phyloP scores from a whole-genome alignment of 2,797 vertebrate species.

The Lithobates sylvaticus region DNA sequence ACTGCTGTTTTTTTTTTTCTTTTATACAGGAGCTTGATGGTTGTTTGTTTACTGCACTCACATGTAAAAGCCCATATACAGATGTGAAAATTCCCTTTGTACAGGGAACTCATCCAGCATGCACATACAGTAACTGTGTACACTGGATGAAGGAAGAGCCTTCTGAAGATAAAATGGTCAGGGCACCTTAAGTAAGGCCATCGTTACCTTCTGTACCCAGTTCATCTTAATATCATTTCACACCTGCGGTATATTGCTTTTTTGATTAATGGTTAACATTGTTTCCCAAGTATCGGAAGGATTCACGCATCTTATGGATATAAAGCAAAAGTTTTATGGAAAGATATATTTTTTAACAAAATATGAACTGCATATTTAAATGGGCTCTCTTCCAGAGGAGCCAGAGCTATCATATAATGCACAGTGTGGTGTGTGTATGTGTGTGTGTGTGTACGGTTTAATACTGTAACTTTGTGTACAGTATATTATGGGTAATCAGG shows the following conservation, averaged over 20 bases:
- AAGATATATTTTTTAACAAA: conserved; percentile 24
- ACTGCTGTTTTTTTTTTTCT: too few relatives aligned
- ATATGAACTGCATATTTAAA: conserved; percentile 11
- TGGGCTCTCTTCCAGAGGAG: neutral
- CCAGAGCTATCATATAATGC: conserved; percentile 16
- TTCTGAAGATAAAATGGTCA: neutral
- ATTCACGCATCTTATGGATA: conserved; percentile 49
- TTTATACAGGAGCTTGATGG: neutral
- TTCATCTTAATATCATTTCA: conserved; percentile 29
- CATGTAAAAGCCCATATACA: neutral
- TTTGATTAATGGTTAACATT: conserved; percentile 21
- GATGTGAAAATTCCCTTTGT: neutral
- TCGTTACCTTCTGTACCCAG: neutral
- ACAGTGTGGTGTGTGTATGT: conserved; percentile 22
- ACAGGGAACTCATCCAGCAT: neutral
- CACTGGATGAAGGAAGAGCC: neutral
- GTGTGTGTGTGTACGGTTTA: conserved; percentile 18
- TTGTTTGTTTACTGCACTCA: too few relatives aligned
- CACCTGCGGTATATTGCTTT: conserved; percentile 26
- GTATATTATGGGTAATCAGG: conserved; percentile 31
- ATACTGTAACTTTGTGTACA: conserved; percentile 40
- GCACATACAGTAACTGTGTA: neutral
- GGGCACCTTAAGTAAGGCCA: neutral
- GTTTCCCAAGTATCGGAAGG: conserved; percentile 29
- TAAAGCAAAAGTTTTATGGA: conserved; percentile 20